Evolutionary conservation across 2,888 invertebrate genomes (phyloP), one percentile per base, ranked within the genome.

Genomic region (Drosophila recens): DNA sequence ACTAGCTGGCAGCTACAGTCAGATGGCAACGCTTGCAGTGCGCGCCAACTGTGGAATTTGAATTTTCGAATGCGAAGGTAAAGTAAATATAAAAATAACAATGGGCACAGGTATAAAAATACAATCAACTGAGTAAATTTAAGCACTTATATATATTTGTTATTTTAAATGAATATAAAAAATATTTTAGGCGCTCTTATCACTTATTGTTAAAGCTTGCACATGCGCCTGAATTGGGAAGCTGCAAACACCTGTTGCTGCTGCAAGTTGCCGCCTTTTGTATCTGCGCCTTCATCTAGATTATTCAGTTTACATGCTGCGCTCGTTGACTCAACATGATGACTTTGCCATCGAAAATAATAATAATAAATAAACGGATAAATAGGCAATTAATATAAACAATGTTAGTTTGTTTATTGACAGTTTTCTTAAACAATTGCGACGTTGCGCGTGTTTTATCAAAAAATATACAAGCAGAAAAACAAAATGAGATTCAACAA

Each of bases 171-270:
- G 15, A 23, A 13, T 52, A 52, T 38, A 38, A 10, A 52, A 15
- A 5, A 6, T 23, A 9, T 20, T 8, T 0, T 11, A 30, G 30
- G 6, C 9, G 13, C 33, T 40, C 2, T 53, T 13, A 17, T 33
- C 13, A 8, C 0, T 20, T 17, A 5, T 40, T 23, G 11, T 30
- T 30, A 42, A 8, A 30, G 30, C 42, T 36, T 75, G 77, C 77
- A 63, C 77, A 79, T 77, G 80, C 77, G 77, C 79, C 59, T 13
- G 8, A 87, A 97, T 97, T 1, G 93, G 96, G 95, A 97, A 96
- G 97, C 84, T 91, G 93, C 9, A 52, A 52, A 27, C 57, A 82
- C 78, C 67, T 78, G 81, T 81, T 78, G 81, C 78, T 69, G 73
- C 63, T 59, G 36, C 46, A 63, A 64, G 30, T 49, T 48, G 62